Evolutionary conservation across 2,888 invertebrate genomes (phyloP).

Genomic region (Linnaemya vulpina): DNA sequence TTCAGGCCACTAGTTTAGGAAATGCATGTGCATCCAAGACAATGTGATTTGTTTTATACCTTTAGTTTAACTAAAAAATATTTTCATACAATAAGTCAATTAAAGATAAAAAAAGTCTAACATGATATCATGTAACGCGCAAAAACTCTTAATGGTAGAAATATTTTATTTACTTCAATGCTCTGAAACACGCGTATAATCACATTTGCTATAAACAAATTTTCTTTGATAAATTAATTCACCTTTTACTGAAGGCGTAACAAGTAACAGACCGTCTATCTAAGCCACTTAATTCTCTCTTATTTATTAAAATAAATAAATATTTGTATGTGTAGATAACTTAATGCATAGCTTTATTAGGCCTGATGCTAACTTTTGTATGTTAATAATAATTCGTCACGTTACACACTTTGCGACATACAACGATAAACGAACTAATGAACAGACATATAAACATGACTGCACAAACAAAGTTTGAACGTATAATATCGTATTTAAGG

Average conservation of each 20-base stretch:
- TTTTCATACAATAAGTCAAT: too few relatives aligned
- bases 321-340: constrained; percentile 1
- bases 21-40: too few relatives aligned
- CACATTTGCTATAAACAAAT: too few relatives aligned
- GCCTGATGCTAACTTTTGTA: constrained; percentile 12
- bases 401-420: constrained; percentile 21
- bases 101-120: too few relatives aligned
- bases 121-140: too few relatives aligned
- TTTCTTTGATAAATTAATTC: too few relatives aligned
- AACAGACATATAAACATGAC: not conserved
- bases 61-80: too few relatives aligned
- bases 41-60: too few relatives aligned
- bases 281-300: not conserved
- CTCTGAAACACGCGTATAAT: too few relatives aligned
- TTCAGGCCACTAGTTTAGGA: too few relatives aligned
- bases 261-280: constrained; percentile 8
- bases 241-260: constrained; percentile 23
- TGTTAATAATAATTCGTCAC: constrained; percentile 47
- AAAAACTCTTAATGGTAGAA: too few relatives aligned
- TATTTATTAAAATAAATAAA: not conserved
- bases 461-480: not conserved
- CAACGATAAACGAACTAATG: not conserved
- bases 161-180: too few relatives aligned
- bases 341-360: constrained; percentile 28
- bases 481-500: constrained; percentile 24